Base-by-base conservation (phyloP, 2,888 invertebrate species). In the Acleris emargana region DNA sequence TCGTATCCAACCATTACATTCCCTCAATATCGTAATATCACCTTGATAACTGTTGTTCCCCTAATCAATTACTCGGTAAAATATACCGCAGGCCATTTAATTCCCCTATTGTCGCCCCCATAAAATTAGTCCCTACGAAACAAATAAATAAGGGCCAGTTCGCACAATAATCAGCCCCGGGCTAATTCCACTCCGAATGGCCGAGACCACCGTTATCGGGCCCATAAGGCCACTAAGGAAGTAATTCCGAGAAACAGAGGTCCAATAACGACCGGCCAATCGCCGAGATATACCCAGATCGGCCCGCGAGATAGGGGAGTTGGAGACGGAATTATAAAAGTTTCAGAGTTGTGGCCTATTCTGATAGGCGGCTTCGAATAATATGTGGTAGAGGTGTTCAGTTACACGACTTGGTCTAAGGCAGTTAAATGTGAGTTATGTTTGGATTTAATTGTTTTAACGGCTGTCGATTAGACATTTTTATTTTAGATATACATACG, bases 171-270 rank as follows among this genome's bases (percentile, higher is more conserved):
- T 86, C 82, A 81, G 80, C 64, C 70, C 63, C 62, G 55, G 76
- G 74, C 82, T 86, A 86, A 88, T 87, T 87, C 81, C 75, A 76
- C 71, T 76, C 75, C 67, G 72, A 80, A 70, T 68, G 71, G 68
- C 67, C 72, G 68, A 69, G 74, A 84, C 76, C 84, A 82, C 80
- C 82, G 87, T 89, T 88, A 88, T 89, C 88, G 84, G 69, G 75
- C 81, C 85, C 86, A 80, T 83, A 85, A 83, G 84, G 77, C 82
- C 78, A 80, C 80, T 86, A 81, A 85, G 86, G 83, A 86, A 83
- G 86, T 82, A 80, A 86, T 89, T 88, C 79, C 69, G 71, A 78
- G 78, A 84, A 87, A 88, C 88, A 88, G 87, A 88, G 83, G 83
- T 70, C 70, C 72, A 49, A 49, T 58, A 64, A 58, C 69, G 66